Base-by-base conservation (phyloP, 1,140 invertebrate species). In the Brevipalpus yothersi region DNA sequence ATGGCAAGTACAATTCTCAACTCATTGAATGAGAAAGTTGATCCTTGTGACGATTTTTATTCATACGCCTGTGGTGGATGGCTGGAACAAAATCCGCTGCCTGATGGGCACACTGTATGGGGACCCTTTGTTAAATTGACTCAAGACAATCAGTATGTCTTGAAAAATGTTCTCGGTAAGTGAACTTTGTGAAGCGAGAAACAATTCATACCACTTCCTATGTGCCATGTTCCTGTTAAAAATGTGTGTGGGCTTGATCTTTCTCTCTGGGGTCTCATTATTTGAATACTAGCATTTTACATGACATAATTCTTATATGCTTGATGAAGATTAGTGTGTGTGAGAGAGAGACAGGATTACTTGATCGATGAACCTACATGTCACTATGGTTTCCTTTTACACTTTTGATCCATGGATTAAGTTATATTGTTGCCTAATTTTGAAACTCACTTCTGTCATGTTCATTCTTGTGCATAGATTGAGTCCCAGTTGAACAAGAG, bases 21-120 rank as follows among this genome's bases (percentile, higher is more conserved):
- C 61, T 82, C 84, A 1, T 82, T 95, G 71, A 85, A 96, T 69
- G 69, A 71, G 0, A 74, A 71, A 1, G 76, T 82, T 3, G 77
- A 93, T 70, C 91, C 92, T 0, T 97, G 93, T 70, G 77, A 88
- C 10, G 88, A 97, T 71, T 97, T 96, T 72, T 97, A 94, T 71
- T 76, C 84, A 53, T 96, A 85, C 71, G 79, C 91, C 0, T 96
- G 92, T 68, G 89, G 89, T 15, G 83, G 84, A 0, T 95, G 90
- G 90, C 80, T 91, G 31, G 80, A 81, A 66, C 80, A 81, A 54
- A 92, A 94, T 72, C 86, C 88, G 0, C 85, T 93, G 61, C 91
- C 91, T 0, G 75, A 69, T 84, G 69, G 84, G 81, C n/a, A 87
- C 68, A 83, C 83, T n/a, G 82, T 80, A 56, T 94, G 90, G 90